Base-by-base conservation (phyloP, 2,113 vertebrate genomes). In the Nothocercus julius region DNA sequence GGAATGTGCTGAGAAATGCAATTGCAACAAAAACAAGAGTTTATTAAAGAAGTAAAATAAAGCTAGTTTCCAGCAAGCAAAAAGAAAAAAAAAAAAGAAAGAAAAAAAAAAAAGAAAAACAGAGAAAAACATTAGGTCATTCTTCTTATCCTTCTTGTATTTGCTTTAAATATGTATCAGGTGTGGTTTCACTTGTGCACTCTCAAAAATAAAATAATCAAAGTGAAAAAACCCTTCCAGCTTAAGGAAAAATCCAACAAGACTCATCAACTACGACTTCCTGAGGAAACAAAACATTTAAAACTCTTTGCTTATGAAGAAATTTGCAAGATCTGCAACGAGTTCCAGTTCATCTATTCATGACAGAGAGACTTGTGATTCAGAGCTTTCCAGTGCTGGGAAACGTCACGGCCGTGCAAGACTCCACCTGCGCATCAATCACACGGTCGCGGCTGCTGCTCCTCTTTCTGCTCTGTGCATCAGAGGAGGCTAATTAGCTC, bases 1-100 rank as follows among this genome's bases (percentile, higher is more conserved):
- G 51, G 45, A 92, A 83, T 3, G 6, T 70, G 36, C 44, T 7
- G 5, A 73, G 53, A 73, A 89, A 87, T 32, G 15, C 62, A 84
- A 59, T 0, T 62, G 13, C 15, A 93, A 82, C 30, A 73, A 75
- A 93, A 77, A 5, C 63, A 63, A 24, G 27, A 69, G 13, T 20
- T 87, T 70, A 69, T 68, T 47, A 49, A 92, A 85, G 93, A 70
- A 90, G 74, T 40, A 68, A 83, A 83, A 82, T 77, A 92, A 86
- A 34, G 2, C 4, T 13, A 32, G 8, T 67, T 74, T 80, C 49
- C 40, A 87, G 32, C n/a, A 73, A 38, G 61, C 74, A 53, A 42
- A 51, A 90, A 93, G 58, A 7, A 66, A 49, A 42, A 47, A 90
- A 94, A 58, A 5, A 36, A 36, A 36, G 36, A 8, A 36, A 36